Base-by-base conservation (phyloP, 2,888 invertebrate species). In the Dicyrtomina minuta region DNA sequence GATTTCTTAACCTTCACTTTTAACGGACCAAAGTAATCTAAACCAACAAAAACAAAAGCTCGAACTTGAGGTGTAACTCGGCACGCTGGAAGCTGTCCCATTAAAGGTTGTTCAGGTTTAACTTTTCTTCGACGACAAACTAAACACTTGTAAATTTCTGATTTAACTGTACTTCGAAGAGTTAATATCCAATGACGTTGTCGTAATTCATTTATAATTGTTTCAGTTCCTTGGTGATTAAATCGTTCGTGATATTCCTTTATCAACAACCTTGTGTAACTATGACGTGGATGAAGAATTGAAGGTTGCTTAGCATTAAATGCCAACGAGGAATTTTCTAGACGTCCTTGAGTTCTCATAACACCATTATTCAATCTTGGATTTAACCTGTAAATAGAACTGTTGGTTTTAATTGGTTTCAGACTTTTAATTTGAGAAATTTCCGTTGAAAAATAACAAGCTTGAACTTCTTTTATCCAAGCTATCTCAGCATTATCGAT, bases 151-250 rank as follows among this genome's bases (percentile, higher is more conserved):
- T n/a, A n/a, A n/a, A n/a, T n/a, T n/a, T n/a, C n/a, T n/a, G n/a
- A n/a, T n/a, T n/a, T n/a, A n/a, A n/a, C n/a, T n/a, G n/a, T n/a
- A n/a, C n/a, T n/a, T n/a, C n/a, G n/a, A n/a, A n/a, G n/a, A n/a
- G n/a, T n/a, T n/a, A n/a, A n/a, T 33, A 71, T 60, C 68, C 68
- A 68, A 24, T 33, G 65, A 1, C 59, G 39, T 26, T 68, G 68
- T 6, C 71, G n/a, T 13, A 71, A 2, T 6, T 68, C 60, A 26
- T 68, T 68, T 15, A 61, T 12, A 22, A 68, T 55, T 2, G 22
- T 59, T 13, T 69, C 66, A 12, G 22, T 17, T n/a, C 71, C 71
- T 10, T 71, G 65, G 22, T 71, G 71, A 39, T 39, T 43, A 24
- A 6, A 17, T 8, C 20, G 24, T 1, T 17, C 10, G 39, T 71